Base-by-base conservation (phyloP, 1,140 invertebrate species). In the Caenorhabditis remanei region DNA sequence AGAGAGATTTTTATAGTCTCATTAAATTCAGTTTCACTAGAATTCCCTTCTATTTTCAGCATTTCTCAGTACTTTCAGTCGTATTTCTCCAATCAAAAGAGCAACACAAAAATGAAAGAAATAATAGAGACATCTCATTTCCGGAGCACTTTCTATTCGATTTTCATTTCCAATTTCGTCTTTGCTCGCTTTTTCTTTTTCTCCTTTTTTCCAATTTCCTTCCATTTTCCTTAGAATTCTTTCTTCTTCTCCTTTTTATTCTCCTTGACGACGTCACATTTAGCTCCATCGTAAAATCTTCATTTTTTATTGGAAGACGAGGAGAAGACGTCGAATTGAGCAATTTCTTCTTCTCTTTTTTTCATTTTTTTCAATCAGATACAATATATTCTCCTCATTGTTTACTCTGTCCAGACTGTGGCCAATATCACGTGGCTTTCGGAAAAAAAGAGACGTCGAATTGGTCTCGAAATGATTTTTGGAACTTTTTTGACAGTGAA, bases 101-200 rank as follows among this genome's bases (percentile, higher is more conserved):
- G 41, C 65, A 71, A 71, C 40, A 71, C 14, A 71, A 71, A 46
- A 48, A 79, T 6, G 13, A n/a, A 79, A 50, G 71, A 40, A 79
- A 79, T 79, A 79, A 79, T 43, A 79, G 71, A 79, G 40, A 79
- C n/a, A 46, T 13, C 71, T 79, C 71, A 79, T 79, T 79, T 79
- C 71, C 71, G 71, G n/a, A 50, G 71, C 71, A 48, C 43, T 53
- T 79, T 24, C 46, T 53, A 50, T 53, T 48, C 71, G 46, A 79
- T 79, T 79, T 79, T 79, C 71, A 50, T 79, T 85, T 85, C 53
- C 63, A 67, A 85, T 85, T 82, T 63, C 21, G 53, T 61, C 21
- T 32, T 85, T 82, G 24, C 21, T 85, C 84, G 9, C 61, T 58
- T 9, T 75, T n/a, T 71, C 61, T 63, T 40, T 24, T 82, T 71